phyloP scores from a whole-genome alignment of 2,888 invertebrate genomes.

The Vanessa cardui region DNA sequence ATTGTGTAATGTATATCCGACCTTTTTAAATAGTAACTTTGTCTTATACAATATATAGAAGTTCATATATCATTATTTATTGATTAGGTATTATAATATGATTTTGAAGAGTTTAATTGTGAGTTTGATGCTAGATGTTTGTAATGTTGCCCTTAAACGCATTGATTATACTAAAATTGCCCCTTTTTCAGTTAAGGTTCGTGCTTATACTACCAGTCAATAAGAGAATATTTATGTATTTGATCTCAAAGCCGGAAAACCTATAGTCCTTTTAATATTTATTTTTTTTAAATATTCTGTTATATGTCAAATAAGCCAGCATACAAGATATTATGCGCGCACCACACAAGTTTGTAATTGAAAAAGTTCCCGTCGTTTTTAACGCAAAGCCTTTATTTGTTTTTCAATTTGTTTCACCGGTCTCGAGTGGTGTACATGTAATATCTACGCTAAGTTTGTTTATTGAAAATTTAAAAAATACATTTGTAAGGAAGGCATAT shows the following conservation, averaged over 20 bases:
- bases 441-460: constrained; percentile 52
- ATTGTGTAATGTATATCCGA: no score
- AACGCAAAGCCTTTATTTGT: constrained; percentile 61
- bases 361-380: constrained; percentile 74
- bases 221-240: not conserved
- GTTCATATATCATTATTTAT: no score
- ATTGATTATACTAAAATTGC: no score
- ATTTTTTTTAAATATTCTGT: constrained; percentile 38
- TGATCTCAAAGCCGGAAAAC: not conserved
- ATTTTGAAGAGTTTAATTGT: no score
- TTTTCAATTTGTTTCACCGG: constrained; percentile 61
- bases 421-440: constrained; percentile 50
- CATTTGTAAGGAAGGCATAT: no score
- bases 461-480: constrained; percentile 49
- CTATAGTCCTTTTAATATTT: constrained; percentile 6
- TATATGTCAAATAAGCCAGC: constrained; percentile 44
- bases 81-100: no score
- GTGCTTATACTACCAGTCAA: no score
- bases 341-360: constrained; percentile 80
- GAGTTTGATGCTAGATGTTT: no score
- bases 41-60: no score
- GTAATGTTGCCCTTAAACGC: no score
- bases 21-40: no score
- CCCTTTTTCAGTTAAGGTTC: no score
- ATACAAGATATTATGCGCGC: constrained; percentile 58